These are phyloP conservation scores for Nothoprocta pentlandii DNA, from an alignment of 2,113 vertebrate genomes.

Conservation along the genomic window DNA sequence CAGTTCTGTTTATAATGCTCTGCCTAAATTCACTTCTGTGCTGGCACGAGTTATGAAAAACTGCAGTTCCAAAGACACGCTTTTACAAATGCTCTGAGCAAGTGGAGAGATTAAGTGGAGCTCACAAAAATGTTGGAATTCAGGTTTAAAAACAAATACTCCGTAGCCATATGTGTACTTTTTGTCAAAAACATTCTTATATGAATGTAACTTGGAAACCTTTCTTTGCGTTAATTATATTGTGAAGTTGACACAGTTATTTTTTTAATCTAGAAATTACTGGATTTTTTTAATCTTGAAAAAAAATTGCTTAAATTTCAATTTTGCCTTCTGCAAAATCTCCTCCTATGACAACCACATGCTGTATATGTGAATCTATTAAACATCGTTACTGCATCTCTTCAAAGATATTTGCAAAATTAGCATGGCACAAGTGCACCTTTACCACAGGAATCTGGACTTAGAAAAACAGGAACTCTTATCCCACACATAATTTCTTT, in stretches of 20 bases:
- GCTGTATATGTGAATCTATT: background rate
- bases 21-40: conserved; percentile 13
- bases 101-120: conserved; percentile 9
- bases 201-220: background rate
- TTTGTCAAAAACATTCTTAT: background rate
- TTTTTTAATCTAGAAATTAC: background rate
- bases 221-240: background rate
- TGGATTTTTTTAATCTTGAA: background rate
- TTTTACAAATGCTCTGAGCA: background rate
- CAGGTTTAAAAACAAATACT: background rate
- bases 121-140: background rate
- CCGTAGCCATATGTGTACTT: background rate
- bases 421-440: background rate
- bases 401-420: background rate
- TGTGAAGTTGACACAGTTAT: background rate
- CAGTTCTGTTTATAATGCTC: conserved; percentile 12
- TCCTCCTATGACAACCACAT: background rate
- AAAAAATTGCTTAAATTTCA: background rate
- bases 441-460: background rate
- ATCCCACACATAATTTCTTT: background rate
- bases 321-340: background rate
- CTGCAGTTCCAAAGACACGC: background rate
- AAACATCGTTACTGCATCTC: background rate
- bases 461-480: background rate
- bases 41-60: background rate